Evolutionary conservation across 2,113 vertebrate species (phyloP), one percentile per base, ranked within the genome.

Genomic region (Empidonax traillii): DNA sequence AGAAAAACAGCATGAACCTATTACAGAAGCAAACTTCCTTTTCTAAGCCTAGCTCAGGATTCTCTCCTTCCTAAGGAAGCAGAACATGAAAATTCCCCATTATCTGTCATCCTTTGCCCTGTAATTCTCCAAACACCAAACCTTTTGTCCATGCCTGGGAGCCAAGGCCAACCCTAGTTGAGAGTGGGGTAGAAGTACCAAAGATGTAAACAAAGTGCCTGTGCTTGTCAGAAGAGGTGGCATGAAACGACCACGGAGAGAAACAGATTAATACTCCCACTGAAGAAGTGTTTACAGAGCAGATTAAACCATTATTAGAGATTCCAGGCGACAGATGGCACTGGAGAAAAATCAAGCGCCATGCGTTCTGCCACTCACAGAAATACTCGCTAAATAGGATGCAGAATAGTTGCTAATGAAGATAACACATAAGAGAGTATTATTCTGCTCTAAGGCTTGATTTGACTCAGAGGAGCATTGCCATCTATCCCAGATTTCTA

Each of bases 301-400:
- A 95, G 82, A 94, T 85, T 74, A 78, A 88, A 37, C 59, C 79
- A 55, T 84, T 93, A 92, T 92, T 92, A 93, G 88, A 92, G 63
- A 84, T 84, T 94, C 82, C 68, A 63, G 0, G 12, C 0, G 8
- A 95, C 95, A 96, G 95, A 97, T 94, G 95, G 94, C 83, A 86
- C 51, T 10, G 88, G 83, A 84, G 90, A 95, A 96, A 92, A 92
- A 92, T 47, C 72, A 53, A 84, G 83, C 88, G 1, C 86, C 83
- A 69, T 20, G 61, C 9, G 1, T 88, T 86, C 95, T 93, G 90
- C 85, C 85, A 68, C 71, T 95, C 73, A 72, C 56, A 97, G 85
- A 55, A 90, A 92, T 12, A 82, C 80, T 77, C 22, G 10, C 65
- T 86, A 94, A 85, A 95, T 51, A 89, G 77, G 81, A 76, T 85